These are phyloP conservation scores for Alectura lathami DNA, from an alignment of 2,113 vertebrate species.

Conservation along the genomic window DNA sequence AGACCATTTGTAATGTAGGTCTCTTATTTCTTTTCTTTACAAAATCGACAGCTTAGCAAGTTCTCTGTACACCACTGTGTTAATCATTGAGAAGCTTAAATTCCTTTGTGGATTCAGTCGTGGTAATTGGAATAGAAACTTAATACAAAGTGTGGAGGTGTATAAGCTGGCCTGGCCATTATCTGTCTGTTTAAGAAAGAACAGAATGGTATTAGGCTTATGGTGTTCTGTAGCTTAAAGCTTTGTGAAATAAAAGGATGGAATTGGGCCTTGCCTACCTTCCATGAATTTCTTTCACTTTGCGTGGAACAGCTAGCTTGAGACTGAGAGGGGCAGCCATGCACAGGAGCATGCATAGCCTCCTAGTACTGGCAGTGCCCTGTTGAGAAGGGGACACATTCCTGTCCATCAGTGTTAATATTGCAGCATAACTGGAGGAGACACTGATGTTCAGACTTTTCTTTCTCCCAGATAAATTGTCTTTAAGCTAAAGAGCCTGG, in stretches of 20 bases:
- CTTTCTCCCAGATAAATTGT: background rate
- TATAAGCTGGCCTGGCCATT: constrained; percentile 26
- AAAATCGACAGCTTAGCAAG: background rate
- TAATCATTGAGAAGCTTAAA: constrained; percentile 44
- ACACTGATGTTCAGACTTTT: background rate
- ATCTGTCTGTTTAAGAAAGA: constrained; percentile 18
- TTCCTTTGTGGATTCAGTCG: constrained; percentile 45
- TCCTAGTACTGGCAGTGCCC: background rate
- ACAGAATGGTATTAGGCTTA: background rate
- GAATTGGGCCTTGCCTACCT: background rate
- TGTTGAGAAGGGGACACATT: background rate
- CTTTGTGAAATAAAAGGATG: background rate
- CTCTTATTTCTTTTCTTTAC: background rate
- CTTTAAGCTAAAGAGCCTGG: background rate
- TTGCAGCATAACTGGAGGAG: background rate
- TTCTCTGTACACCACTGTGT: constrained; percentile 3
- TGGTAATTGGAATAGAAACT: constrained; percentile 39
- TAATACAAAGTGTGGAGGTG: background rate
- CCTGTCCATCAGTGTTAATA: background rate
- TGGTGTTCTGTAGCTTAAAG: background rate
- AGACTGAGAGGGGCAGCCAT: background rate
- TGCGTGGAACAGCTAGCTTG: background rate
- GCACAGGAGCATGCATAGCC: background rate
- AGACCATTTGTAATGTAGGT: background rate
- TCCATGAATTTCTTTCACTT: background rate